These are phyloP conservation scores for Ectemnius continuus DNA, from an alignment of 2,888 invertebrate species.

Conservation along the genomic window DNA sequence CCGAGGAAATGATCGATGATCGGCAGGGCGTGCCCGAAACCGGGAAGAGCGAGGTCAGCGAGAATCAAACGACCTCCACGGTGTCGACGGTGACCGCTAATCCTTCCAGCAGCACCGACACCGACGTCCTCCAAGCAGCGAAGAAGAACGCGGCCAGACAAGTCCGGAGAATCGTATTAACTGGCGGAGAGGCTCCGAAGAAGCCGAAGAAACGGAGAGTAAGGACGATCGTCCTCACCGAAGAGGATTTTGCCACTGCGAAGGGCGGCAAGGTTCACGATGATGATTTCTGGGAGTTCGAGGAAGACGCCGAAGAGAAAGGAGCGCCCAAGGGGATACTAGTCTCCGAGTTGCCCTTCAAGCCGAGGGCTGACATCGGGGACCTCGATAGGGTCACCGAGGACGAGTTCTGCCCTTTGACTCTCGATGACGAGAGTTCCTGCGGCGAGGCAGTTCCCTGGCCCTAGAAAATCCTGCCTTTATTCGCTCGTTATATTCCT, in stretches of 20 bases:
- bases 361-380: slow-evolving; percentile 71
- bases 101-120: background rate
- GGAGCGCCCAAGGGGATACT: slow-evolving; percentile 58
- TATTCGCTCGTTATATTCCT: background rate
- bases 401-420: slow-evolving; percentile 75
- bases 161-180: background rate
- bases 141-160: slow-evolving; percentile 13
- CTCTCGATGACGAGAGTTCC: slow-evolving; percentile 68
- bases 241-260: slow-evolving; percentile 60
- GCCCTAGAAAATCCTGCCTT: slow-evolving; percentile 55
- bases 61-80: slow-evolving; percentile 10
- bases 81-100: background rate
- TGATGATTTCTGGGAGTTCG: slow-evolving; percentile 73
- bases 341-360: slow-evolving; percentile 69
- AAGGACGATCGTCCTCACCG: slow-evolving; percentile 63
- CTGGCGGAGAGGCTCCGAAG: slow-evolving; percentile 14
- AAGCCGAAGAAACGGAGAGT: slow-evolving; percentile 32
- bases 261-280: slow-evolving; percentile 6
- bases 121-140: slow-evolving; percentile 8
- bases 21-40: slow-evolving; percentile 26
- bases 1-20: slow-evolving; percentile 32
- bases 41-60: background rate
- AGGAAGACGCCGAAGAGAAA: slow-evolving; percentile 55
- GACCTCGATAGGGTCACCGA: slow-evolving; percentile 68
- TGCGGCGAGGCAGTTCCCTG: slow-evolving; percentile 67